Percentiles rank a stretch among this genome's conserved stretches.
Evolutionary conservation across 2,888 invertebrate genomes (phyloP).

Genomic region (Imbricaverruca yamaguchii): DNA sequence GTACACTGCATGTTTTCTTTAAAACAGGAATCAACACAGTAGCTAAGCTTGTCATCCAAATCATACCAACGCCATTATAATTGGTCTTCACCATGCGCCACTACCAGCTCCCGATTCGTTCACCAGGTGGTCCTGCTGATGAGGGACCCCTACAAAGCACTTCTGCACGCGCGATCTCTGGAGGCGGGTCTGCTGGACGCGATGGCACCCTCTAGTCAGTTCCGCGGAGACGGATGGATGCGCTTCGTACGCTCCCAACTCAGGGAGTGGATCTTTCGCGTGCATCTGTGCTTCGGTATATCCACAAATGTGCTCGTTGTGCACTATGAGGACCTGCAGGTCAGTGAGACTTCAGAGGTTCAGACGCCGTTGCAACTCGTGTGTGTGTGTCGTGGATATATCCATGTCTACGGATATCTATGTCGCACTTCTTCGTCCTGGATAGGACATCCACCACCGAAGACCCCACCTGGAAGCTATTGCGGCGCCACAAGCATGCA

Average conservation of each 20-base stretch:
- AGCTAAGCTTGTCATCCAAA: no score
- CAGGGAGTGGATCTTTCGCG: not conserved
- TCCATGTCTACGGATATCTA: no score
- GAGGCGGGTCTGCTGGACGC: not conserved
- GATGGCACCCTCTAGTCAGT: not conserved
- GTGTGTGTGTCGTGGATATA: no score
- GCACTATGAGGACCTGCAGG: conserved; percentile 2
- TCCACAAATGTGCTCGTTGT: not conserved
- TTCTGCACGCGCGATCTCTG: not conserved
- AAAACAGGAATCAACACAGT: no score
- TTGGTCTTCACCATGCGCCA: no score
- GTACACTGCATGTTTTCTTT: no score
- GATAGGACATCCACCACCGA: no score
- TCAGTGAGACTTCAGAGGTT: not conserved
- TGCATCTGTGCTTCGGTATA: not conserved
- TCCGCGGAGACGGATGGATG: not conserved
- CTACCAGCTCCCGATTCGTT: not conserved
- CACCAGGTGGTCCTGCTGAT: conserved; percentile 4
- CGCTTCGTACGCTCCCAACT: not conserved
- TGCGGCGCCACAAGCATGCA: no score
- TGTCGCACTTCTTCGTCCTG: no score
- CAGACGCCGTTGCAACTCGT: no score
- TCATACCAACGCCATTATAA: no score
- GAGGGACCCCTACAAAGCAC: not conserved
- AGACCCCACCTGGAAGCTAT: no score